phyloP scores from a whole-genome alignment of 2,888 invertebrate species.

The Isoperla grammatica region DNA sequence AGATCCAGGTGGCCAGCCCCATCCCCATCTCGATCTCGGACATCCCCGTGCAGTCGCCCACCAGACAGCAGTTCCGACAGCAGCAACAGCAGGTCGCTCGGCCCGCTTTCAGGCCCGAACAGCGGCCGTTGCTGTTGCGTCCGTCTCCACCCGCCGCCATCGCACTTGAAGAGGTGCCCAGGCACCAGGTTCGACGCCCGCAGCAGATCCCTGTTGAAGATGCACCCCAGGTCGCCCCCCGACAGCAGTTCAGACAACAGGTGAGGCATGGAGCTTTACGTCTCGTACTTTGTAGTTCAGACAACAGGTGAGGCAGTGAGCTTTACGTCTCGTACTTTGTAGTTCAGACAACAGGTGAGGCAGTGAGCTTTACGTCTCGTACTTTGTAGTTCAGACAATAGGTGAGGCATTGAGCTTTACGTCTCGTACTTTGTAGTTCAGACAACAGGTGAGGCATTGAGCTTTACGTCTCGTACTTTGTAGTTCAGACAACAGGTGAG shows the following conservation, averaged over 20 bases:
- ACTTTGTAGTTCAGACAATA: no score
- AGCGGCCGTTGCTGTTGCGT: not conserved
- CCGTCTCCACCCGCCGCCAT: not conserved
- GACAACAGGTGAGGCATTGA: no score
- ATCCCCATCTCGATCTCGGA: conserved; percentile 5
- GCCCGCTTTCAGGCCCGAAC: not conserved
- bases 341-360: no score
- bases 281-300: no score
- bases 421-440: no score
- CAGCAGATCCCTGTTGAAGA: not conserved
- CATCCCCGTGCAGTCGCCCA: conserved; percentile 10
- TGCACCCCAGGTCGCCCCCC: not conserved
- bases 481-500: no score
- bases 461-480: no score
- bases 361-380: no score
- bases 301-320: no score
- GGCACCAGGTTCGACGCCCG: not conserved
- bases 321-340: no score
- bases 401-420: no score
- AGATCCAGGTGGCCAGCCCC: conserved; percentile 21
- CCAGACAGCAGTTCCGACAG: conserved; percentile 2
- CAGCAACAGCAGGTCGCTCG: not conserved
- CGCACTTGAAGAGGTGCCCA: not conserved
- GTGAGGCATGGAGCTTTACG: not conserved
- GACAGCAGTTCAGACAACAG: conserved; percentile 24